Conservation (phyloP, 2,888 invertebrate genomes). For the Schrankia costaestrigalis region DNA sequence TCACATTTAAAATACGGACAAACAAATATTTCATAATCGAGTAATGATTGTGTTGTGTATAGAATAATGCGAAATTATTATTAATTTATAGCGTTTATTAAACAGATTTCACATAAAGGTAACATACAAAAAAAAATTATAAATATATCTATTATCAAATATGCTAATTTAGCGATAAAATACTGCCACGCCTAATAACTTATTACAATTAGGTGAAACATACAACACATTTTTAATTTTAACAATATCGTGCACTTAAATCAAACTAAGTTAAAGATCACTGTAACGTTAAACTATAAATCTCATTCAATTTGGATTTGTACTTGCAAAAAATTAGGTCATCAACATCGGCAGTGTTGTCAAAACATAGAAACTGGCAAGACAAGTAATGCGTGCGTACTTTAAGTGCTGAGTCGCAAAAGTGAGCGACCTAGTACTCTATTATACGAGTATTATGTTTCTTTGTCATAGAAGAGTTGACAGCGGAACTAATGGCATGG, state of each 20-base stretch:
- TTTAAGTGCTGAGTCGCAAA: conserved; percentile 49
- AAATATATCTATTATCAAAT: conserved; percentile 73
- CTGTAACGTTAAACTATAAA: conserved; percentile 76
- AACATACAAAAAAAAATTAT: conserved; percentile 75
- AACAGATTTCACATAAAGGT: conserved; percentile 76
- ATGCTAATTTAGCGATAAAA: conserved; percentile 68
- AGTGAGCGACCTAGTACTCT: conserved; percentile 39
- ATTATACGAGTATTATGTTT: conserved; percentile 52
- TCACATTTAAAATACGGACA: conserved; percentile 5
- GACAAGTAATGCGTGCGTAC: conserved; percentile 77
- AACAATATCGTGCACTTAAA: conserved; percentile 79
- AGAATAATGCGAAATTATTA: conserved; percentile 74
- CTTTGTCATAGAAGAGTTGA: conserved; percentile 74
- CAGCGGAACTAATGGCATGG: conserved; percentile 60
- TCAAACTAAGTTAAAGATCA: conserved; percentile 76
- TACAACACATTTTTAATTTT: conserved; percentile 75
- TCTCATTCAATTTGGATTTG: conserved; percentile 79
- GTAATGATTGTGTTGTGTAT: conserved; percentile 45
- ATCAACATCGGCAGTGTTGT: conserved; percentile 71
- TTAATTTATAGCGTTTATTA: conserved; percentile 77
- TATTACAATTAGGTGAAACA: conserved; percentile 77
- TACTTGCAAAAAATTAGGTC: conserved; percentile 76
- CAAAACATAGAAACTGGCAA: conserved; percentile 80
- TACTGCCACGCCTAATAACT: conserved; percentile 75
- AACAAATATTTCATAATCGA: too few relatives aligned